Percentiles rank a stretch among this genome's conserved stretches.
These are phyloP conservation scores for Drosophila melanosoma DNA, from an alignment of 2,888 invertebrate species.

Conservation along the genomic window DNA sequence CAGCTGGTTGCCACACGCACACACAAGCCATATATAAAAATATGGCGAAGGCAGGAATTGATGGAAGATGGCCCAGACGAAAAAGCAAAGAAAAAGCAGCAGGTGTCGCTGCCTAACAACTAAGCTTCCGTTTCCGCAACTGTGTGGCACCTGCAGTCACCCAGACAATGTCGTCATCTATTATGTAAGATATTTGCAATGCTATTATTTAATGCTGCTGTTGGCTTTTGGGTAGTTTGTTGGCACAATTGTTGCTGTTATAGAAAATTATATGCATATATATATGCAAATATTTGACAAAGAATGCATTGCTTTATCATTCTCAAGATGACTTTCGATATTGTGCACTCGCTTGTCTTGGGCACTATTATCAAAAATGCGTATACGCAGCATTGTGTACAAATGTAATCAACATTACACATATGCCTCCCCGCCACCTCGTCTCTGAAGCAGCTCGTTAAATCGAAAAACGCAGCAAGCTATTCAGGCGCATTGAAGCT, in stretches of 20 bases:
- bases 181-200: conserved; percentile 48
- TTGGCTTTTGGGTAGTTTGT: conserved; percentile 5
- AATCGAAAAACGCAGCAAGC: conserved; percentile 39
- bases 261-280: not conserved
- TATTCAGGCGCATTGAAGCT: conserved; percentile 56
- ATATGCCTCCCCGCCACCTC: conserved; percentile 12
- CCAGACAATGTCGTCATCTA: conserved; percentile 42
- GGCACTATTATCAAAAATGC: conserved; percentile 45
- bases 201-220: conserved; percentile 26
- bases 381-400: conserved; percentile 25
- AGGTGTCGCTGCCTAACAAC: conserved; percentile 24
- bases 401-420: conserved; percentile 38
- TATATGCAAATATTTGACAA: not conserved
- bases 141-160: conserved; percentile 11
- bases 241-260: conserved; percentile 5
- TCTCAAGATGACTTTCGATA: conserved; percentile 11
- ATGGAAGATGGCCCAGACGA: not conserved
- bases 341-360: conserved; percentile 20
- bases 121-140: conserved; percentile 39
- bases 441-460: conserved; percentile 28
- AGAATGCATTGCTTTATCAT: not conserved
- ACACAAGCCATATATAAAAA: not conserved
- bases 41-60: not conserved
- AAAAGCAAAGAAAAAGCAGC: conserved; percentile 16
- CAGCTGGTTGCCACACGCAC: conserved; percentile 3